Evolutionary conservation across 2,797 vertebrate genomes (phyloP).

Genomic region (Cossypha niveicapilla): DNA sequence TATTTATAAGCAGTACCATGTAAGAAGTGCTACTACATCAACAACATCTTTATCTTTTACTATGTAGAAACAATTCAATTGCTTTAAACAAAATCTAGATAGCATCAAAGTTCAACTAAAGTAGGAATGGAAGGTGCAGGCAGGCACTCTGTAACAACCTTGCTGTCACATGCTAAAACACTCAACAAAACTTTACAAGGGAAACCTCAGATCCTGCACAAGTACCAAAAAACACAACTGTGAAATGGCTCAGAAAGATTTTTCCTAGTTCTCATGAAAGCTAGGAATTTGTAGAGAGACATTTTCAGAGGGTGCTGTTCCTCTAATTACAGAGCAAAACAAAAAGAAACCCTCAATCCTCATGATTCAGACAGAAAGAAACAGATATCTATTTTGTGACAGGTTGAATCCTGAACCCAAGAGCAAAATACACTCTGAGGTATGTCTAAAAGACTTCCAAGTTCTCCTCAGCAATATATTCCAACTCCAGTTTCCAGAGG

Average conservation of each 20-base stretch:
- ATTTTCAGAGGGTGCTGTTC: neutral
- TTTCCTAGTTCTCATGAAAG: neutral
- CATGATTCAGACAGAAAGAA: neutral
- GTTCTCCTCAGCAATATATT: neutral
- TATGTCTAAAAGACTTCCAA: neutral
- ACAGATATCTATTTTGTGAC: neutral
- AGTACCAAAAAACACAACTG: neutral
- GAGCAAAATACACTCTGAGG: neutral
- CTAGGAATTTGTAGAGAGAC: neutral
- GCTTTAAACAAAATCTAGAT: neutral
- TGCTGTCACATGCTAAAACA: neutral
- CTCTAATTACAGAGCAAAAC: neutral
- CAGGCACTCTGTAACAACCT: rapidly evolving
- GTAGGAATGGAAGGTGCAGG: neutral
- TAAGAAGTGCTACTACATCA: neutral
- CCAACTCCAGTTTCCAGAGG: neutral
- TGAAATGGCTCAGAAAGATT: neutral
- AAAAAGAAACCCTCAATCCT: neutral
- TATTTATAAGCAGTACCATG: neutral
- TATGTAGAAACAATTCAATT: neutral
- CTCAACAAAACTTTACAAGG: neutral
- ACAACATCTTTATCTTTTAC: neutral
- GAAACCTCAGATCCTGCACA: neutral
- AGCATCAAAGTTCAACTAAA: neutral
- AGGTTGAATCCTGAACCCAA: neutral